Evolutionary conservation across 2,888 invertebrate species (phyloP).

Genomic region (Caenorhabditis sulstoni): DNA sequence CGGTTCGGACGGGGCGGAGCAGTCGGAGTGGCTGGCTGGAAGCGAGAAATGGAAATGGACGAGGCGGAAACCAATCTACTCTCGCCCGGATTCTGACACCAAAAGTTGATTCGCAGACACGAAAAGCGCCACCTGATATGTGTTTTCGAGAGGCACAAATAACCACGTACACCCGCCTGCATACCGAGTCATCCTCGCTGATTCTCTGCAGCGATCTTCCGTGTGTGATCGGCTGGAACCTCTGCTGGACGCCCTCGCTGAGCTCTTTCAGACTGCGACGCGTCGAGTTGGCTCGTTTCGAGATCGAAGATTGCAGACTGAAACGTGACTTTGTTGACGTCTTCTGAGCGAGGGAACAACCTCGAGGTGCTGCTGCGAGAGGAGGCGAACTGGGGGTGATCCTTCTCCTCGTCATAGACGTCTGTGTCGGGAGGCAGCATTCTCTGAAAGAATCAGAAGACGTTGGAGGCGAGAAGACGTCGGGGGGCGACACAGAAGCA

Average conservation of each 20-base stretch:
- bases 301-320: conserved; percentile 62
- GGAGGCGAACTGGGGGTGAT: conserved; percentile 48
- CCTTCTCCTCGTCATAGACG: conserved; percentile 52
- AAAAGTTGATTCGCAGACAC: conserved; percentile 2
- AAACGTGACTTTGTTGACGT: conserved; percentile 10
- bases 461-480: conserved; percentile 3
- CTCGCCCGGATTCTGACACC: conserved; percentile 1
- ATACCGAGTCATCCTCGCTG: conserved; percentile 54
- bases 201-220: conserved; percentile 51
- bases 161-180: conserved; percentile 4
- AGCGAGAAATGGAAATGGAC: conserved; percentile 9
- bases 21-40: conserved; percentile 58
- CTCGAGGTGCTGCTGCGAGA: conserved; percentile 50
- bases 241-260: conserved; percentile 54
- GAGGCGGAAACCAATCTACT: conserved; percentile 2
- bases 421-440: conserved; percentile 60
- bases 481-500: not conserved
- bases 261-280: conserved; percentile 57
- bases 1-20: conserved; percentile 62
- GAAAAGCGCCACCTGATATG: conserved; percentile 16
- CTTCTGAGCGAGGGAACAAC: conserved; percentile 1
- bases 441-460: conserved; percentile 37
- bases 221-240: conserved; percentile 52
- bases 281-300: conserved; percentile 59
- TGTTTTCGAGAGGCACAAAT: conserved; percentile 15